These are phyloP conservation scores for Liparis tanakae DNA, from an alignment of 2,797 vertebrate genomes.

Conservation along the genomic window DNA sequence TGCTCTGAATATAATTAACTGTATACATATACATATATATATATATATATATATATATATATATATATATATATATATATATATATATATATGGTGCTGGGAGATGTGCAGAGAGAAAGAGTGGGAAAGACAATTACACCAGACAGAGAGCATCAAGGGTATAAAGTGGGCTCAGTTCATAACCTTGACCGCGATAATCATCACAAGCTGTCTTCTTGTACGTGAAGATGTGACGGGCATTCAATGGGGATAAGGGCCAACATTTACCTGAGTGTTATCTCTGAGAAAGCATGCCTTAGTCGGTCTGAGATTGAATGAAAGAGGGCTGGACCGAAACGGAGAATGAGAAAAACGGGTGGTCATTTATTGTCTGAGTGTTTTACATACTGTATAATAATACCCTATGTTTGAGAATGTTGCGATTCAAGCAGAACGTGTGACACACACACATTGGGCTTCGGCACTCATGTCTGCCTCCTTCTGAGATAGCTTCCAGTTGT, in stretches of 20 bases:
- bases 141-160: conserved; percentile 44
- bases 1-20: background rate
- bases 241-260: conserved; percentile 49
- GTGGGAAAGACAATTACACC: conserved; percentile 12
- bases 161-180: conserved; percentile 40
- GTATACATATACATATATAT: background rate
- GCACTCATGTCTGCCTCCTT: conserved; percentile 26
- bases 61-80: background rate
- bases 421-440: background rate
- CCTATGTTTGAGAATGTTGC: background rate
- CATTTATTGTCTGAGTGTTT: conserved; percentile 38
- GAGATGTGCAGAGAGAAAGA: conserved; percentile 10
- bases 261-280: conserved; percentile 72
- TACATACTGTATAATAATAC: conserved; percentile 10
- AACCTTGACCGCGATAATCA: conserved; percentile 65
- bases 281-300: conserved; percentile 62
- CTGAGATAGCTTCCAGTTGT: conserved; percentile 18
- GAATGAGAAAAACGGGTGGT: conserved; percentile 45
- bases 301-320: conserved; percentile 62
- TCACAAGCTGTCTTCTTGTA: conserved; percentile 40
- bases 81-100: too few relatives aligned
- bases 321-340: conserved; percentile 23
- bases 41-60: background rate
- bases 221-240: conserved; percentile 63
- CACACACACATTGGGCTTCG: conserved; percentile 5